Base-by-base conservation (phyloP, 23 tunicate genomes). In the Styela clava region DNA sequence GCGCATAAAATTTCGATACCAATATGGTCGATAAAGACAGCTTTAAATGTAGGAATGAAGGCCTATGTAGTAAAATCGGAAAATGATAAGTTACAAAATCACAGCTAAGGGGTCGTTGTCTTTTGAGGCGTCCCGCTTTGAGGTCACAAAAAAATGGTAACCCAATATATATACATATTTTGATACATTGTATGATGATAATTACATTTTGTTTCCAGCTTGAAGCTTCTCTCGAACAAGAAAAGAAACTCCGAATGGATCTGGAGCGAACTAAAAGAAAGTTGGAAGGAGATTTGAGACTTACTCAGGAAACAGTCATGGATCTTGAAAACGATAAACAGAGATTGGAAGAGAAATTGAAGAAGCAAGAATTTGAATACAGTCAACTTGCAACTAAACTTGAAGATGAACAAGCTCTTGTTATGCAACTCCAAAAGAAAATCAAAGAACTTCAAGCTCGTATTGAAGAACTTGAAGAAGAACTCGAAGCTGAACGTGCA, bases 321-420 rank as follows among this genome's bases (percentile, higher is more conserved):
- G 97, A 92, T 67, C 91, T 92, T 51, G 91, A 92, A 62, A 92
- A 87, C 36, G 97, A 92, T 82, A 92, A 92, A 63, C 91, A 86
- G 68, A 87, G 91, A 30, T 78, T 92, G 33, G 97, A 92, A 74
- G 97, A 92, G 74, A 92, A 87, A 61, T 62, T 92, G 61, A 92
- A 87, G 82, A 92, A 92, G 78, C 92, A 88, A 62, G 99, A 96
- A 33, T 96, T 96, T 69, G 99, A 96, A 72, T 88, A 83, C 88
- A 86, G 88, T 37, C 94, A 88, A 74, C 97, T 96, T 32, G 85
- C 94, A 23, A 85, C 91, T 2, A 87, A 85, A 82, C 85, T 96
- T 9, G 99, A 96, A 91, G 99, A 96, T 79, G 99, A 96, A 62
- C 99, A 96, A 79, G 91, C 90, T 69, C 89, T 85, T 36, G 92